Base-by-base conservation (phyloP, 1,140 invertebrate genomes). In the Cotesia typhae region DNA sequence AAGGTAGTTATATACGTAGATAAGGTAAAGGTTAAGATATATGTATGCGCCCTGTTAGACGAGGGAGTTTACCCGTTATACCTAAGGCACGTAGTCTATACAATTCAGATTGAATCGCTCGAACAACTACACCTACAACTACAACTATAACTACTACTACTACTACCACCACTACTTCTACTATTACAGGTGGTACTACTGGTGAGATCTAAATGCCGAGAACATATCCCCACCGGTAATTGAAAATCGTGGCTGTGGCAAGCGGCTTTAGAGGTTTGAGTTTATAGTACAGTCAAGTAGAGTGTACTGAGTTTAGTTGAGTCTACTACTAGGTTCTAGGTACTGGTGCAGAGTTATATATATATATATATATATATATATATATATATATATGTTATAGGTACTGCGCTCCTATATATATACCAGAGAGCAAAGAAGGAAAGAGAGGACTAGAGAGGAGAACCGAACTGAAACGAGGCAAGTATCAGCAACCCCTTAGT, bases 211-310 rank as follows among this genome's bases (percentile, higher is more conserved):
- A 76, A 69, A 71, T 68, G 73, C 73, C 71, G 64, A 67, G 70
- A 74, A 76, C 69, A 71, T 72, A 72, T 72, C 70, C 66, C 67
- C 70, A 67, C 70, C 70, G 72, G 72, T 76, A 74, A 76, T 74
- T 74, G 73, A 76, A 74, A 76, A 73, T 74, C 71, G 69, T 73
- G 68, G 66, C 70, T 36, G 68, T 74, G 68, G 69, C 76, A 75
- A 77, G 74, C 75, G 72, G 41, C 14, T 51, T 67, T 67, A 55
- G 41, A 67, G 28, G 66, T 41, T 47, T 47, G 41, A 47, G 41
- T 47, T 47, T 47, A 47, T 47, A 47, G 41, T 47, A 47, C 41
- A 47, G 41, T 47, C 41, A 47, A 47, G 41, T 47, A 47, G 10
- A 47, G 41, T 47, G 41, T 47, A 47, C 6, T 47, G 41, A 47